Evolutionary conservation across 2,888 invertebrate genomes (phyloP), one percentile per base, ranked within the genome.

Genomic region (Rotaria macrura): DNA sequence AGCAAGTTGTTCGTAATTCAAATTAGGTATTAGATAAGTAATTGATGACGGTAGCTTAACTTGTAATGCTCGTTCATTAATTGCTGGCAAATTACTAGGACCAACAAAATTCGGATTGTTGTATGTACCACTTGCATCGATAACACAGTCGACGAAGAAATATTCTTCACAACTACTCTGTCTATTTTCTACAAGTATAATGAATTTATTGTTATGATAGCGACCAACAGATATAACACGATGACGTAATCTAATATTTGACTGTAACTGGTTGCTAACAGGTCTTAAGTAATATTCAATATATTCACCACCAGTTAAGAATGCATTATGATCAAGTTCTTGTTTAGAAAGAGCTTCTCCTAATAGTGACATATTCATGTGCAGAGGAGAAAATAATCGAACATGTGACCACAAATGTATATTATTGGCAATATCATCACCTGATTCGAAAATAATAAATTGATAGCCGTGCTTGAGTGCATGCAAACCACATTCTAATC

Each of bases 71-170:
- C 43, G 74, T 79, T 79, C 74, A 25, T 43, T 79, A 43, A 79
- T n/a, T 1, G 74, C 74, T 43, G 74, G 74, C 23, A 79, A 25
- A 2, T 43, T 43, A 12, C 43, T 10, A 23, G 43, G 38, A 23
- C 74, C 74, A 1, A 29, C 23, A 43, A 43, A 79, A 79, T 79
- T 79, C 43, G 74, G 74, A 43, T 40, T 40, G 4, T 9, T 25
- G 23, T 79, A 79, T 23, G 74, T 79, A 23, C 74, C 74, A 79
- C 74, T 79, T 25, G 74, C 74, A 79, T 79, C 74, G 5, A 79
- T 79, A 2, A 79, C 38, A 25, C 43, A 79, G 9, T 79, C 74
- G 1, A 79, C 25, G 23, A 25, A 5, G 0, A 43, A 25, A 43
- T 79, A 79, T 79, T 79, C 43, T n/a, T 79, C 74, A 23, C 38